phyloP scores from a whole-genome alignment of 2,888 invertebrate species.

The Antheraea assamensis region DNA sequence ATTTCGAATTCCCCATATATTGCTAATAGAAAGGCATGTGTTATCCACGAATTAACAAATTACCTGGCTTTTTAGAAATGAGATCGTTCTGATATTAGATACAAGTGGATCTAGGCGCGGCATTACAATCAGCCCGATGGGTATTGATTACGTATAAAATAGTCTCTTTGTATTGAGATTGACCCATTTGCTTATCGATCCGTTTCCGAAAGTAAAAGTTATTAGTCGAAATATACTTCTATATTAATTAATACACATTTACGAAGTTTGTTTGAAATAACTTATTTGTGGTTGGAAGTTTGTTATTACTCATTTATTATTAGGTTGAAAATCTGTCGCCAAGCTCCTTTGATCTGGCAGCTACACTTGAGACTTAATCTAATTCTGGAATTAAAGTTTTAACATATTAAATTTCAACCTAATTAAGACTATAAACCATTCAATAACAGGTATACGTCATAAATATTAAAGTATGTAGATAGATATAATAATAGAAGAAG shows the following conservation, averaged over 20 bases:
- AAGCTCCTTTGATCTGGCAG: neutral
- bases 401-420: too few relatives aligned
- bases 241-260: neutral
- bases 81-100: neutral
- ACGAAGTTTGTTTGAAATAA: neutral
- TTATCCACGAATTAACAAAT: neutral
- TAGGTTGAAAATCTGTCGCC: neutral
- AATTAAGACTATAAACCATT: too few relatives aligned
- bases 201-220: neutral
- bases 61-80: neutral
- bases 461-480: too few relatives aligned
- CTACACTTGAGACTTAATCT: neutral
- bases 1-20: neutral
- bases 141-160: slow-evolving; percentile 8
- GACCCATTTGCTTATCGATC: neutral
- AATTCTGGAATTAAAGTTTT: neutral
- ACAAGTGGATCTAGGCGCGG: neutral
- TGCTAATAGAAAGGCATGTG: neutral
- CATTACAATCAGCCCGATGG: neutral
- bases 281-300: neutral
- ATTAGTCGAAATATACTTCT: neutral
- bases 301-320: neutral
- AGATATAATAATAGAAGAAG: too few relatives aligned
- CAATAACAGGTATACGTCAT: too few relatives aligned
- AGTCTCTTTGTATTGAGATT: neutral